Base-by-base conservation (phyloP, 30 jellyfish, hydroid and myxozoan genomes). In the Rhopilema esculentum region DNA sequence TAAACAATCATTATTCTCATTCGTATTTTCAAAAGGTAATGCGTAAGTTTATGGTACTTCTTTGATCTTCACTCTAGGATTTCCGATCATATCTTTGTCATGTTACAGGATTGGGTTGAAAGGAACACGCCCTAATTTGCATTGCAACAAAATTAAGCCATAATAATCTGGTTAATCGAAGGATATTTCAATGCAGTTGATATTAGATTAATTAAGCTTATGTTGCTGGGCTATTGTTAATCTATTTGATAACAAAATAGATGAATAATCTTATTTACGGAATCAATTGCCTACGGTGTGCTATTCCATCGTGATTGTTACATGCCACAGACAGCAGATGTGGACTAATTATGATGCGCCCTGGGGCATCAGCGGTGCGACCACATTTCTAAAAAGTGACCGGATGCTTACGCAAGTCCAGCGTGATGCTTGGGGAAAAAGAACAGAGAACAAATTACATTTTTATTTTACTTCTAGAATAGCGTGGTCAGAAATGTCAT, bases 181-280 rank as follows among this genome's bases (percentile, higher is more conserved):
- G 23, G 65, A 63, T 62, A 28, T 18, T 12, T 68, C 82, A 27
- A 63, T 80, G 82, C 16, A 15, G 16, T 1, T 0, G 23, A 57
- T 29, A 80, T 50, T 31, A 66, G 90, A 80, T 80, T 80, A 66
- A 80, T 80, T 66, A 80, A 63, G 90, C 27, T 80, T 80, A 80
- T 30, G 79, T 61, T 65, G 90, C 90, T 12, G 28, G 67, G 62
- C 75, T 66, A 80, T 80, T 80, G 82, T 65, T 24, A 24, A 17
- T 8, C 20, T 79, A 63, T 9, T 57, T 16, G 27, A 57, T 24
- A 65, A 40, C 74, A 80, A 80, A 0, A 18, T 69, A 12, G 0
- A 2, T 16, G 69, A 24, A 12, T 80, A 80, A 66, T 80, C 90
- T 18, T 23, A 32, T 80, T 80, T 66, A 22, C 24, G 67, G 62